These are phyloP conservation scores for Platyrinchus mystaceus DNA, from an alignment of 2,797 vertebrate species.

Conservation along the genomic window DNA sequence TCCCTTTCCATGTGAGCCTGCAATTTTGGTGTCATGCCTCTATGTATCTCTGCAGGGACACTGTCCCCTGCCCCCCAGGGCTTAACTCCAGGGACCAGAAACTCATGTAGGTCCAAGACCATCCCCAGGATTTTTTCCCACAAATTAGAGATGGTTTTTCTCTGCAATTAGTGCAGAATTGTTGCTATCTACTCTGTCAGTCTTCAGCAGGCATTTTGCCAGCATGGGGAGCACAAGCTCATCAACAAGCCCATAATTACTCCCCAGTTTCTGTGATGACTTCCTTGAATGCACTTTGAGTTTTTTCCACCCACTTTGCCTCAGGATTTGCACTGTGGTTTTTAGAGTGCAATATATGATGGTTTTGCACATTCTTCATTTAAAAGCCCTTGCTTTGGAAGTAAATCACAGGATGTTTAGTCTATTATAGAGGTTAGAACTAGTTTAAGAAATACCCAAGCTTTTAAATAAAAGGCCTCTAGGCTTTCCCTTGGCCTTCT, in stretches of 20 bases:
- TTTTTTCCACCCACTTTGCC: not conserved
- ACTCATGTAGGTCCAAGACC: not conserved
- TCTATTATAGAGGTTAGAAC: not conserved
- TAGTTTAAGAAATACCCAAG: not conserved
- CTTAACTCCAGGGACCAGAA: not conserved
- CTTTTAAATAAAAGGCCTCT: not conserved
- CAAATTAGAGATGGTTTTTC: not conserved
- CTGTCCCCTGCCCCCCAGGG: not conserved
- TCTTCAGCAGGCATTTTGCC: not conserved
- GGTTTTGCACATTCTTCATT: not conserved
- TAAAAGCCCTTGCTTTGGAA: not conserved
- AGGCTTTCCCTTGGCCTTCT: not conserved
- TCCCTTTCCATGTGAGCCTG: not conserved
- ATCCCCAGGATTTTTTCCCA: not conserved
- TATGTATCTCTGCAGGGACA: not conserved
- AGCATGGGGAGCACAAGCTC: not conserved
- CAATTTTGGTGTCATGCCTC: fast-evolving
- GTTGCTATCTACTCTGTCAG: not conserved
- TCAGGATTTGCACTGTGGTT: slow-evolving; percentile 1
- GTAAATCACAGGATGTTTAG: not conserved
- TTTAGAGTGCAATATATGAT: not conserved
- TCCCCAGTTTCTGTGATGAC: not conserved
- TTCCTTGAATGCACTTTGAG: not conserved
- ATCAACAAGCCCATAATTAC: not conserved
- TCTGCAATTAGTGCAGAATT: not conserved